Evolutionary conservation across 2,888 invertebrate genomes (phyloP).

Genomic region (Stramonita haemastoma): DNA sequence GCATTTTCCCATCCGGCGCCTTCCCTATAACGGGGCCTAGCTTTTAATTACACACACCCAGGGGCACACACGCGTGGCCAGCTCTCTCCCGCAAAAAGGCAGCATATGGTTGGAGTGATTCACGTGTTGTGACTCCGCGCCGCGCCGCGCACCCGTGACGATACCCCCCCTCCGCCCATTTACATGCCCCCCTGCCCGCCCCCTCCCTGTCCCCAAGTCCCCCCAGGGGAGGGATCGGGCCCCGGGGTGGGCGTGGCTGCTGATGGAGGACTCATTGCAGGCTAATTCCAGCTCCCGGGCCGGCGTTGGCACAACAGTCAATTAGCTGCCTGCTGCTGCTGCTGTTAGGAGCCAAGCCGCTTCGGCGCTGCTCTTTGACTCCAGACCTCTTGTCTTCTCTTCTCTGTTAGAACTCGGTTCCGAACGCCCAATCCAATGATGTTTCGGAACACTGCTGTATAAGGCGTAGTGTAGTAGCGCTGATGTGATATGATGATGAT

Average conservation of each 20-base stretch:
- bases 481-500: too few relatives aligned
- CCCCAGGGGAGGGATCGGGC: constrained; percentile 5
- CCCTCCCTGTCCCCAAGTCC: neutral
- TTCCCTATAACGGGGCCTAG: too few relatives aligned
- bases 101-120: constrained; percentile 23
- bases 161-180: too few relatives aligned
- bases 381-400: too few relatives aligned
- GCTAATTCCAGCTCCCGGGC: constrained; percentile 32
- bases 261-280: constrained; percentile 35
- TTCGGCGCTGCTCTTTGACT: neutral
- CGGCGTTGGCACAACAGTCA: constrained; percentile 22
- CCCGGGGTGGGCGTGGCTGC: constrained; percentile 26
- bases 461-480: too few relatives aligned
- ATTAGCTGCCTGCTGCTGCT: neutral
- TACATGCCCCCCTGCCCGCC: neutral
- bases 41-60: too few relatives aligned
- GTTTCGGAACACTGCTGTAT: too few relatives aligned
- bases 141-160: neutral
- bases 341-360: too few relatives aligned
- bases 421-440: too few relatives aligned
- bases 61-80: neutral
- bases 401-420: too few relatives aligned
- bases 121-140: neutral
- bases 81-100: neutral
- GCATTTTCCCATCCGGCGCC: too few relatives aligned